Base-by-base conservation (phyloP, 2,888 invertebrate genomes). In the Pharmacophagus antenor region DNA sequence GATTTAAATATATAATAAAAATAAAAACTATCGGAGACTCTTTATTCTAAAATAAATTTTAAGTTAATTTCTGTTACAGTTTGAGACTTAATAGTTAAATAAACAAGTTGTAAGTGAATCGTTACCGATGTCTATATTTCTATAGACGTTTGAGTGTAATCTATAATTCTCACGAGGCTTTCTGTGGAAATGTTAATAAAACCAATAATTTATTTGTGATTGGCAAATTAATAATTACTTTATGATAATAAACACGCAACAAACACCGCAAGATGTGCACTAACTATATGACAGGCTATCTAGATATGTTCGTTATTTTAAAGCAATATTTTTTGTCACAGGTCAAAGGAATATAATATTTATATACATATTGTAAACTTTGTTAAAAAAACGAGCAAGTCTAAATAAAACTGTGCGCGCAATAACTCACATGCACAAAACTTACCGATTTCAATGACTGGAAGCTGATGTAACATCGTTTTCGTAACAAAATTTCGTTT, bases 21-120 rank as follows among this genome's bases (percentile, higher is more conserved):
- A 46, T 25, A 41, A 5, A 12, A 44, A 41, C 1, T 8, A 12
- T n/a, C 20, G n/a, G 31, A 31, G 15, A 4, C 15, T 37, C 15
- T 37, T 37, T 15, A 4, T 37, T n/a, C 15, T 3, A 1, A 37
- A 37, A 37, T 46, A 20, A 7, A 20, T 21, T 15, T 59, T 18
- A 51, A 21, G 18, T 56, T 21, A 64, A 53, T 73, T 73, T 73
- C 62, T 73, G 69, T 73, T 72, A 66, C 73, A 73, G 73, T 68
- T 17, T 31, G 48, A 61, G n/a, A 55, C 4, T 47, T 21, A 21
- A 47, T 60, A 56, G 2, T 23, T 58, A 53, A 7, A 20, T 47
- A 59, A 5, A 37, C 15, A 56, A 20, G 41, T 57, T 63, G 60
- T 61, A 63, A 63, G 63, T 61, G 41, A 50, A 55, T 47, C 15